Evolutionary conservation across 1,140 invertebrate genomes (phyloP).

Genomic region (Lethocerus indicus): DNA sequence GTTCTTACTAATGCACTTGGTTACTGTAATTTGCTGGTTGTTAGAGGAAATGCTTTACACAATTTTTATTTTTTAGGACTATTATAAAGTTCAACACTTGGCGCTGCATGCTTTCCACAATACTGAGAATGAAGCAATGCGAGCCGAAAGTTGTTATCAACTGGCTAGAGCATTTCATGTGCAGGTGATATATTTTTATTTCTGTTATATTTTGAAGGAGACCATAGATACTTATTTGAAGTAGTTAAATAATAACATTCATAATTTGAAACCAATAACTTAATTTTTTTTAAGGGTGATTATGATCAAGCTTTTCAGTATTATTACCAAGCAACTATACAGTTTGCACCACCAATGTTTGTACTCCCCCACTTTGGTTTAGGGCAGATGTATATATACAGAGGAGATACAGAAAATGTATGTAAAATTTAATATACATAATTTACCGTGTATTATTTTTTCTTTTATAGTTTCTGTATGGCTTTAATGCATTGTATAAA

Average conservation of each 20-base stretch:
- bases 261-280: not conserved
- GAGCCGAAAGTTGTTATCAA: conserved; percentile 97
- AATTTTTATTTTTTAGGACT: conserved; percentile 48
- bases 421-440: conserved; percentile 22
- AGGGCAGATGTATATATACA: conserved; percentile 98
- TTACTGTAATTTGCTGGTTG: too few relatives aligned
- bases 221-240: not conserved
- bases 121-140: conserved; percentile 97
- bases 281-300: conserved; percentile 42
- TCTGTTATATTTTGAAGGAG: not conserved
- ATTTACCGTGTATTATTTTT: too few relatives aligned
- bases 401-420: conserved; percentile 93
- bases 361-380: conserved; percentile 94
- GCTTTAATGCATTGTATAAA: not conserved
- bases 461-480: too few relatives aligned
- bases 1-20: too few relatives aligned
- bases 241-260: not conserved
- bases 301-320: conserved; percentile 98
- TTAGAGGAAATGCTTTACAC: too few relatives aligned
- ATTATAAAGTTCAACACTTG: conserved; percentile 88
- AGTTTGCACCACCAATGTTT: conserved; percentile 89
- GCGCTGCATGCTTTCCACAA: conserved; percentile 96
- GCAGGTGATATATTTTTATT: conserved; percentile 32
- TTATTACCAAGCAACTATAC: conserved; percentile 98
- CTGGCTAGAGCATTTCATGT: conserved; percentile 91